Conservation (phyloP, 92 coral and sea anemone genomes). For the Parazoanthus swiftii region DNA sequence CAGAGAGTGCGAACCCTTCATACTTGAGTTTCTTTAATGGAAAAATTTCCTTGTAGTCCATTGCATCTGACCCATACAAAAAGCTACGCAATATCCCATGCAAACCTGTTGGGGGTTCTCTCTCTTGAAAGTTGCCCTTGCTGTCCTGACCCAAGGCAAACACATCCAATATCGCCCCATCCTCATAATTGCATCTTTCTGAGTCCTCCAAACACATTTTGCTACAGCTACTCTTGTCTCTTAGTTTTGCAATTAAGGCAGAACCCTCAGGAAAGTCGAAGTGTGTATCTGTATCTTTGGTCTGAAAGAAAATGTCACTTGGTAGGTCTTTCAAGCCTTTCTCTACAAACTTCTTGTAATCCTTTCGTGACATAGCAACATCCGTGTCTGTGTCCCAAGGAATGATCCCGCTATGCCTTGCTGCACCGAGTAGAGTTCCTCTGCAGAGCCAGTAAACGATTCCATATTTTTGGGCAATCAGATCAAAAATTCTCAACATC, state of each 20-base stretch:
- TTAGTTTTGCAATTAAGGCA: slow-evolving; percentile 61
- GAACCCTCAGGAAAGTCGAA: slow-evolving; percentile 39
- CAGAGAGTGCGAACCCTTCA: slow-evolving; percentile 69
- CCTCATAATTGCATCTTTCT: slow-evolving; percentile 65
- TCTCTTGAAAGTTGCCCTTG: slow-evolving; percentile 28
- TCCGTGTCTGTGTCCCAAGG: slow-evolving; percentile 85
- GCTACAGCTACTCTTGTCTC: slow-evolving; percentile 72
- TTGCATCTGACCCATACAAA: slow-evolving; percentile 27
- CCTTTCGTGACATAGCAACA: slow-evolving; percentile 58
- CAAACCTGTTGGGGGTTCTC: slow-evolving; percentile 5
- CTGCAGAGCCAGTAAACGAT: slow-evolving; percentile 63
- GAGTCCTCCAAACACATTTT: slow-evolving; percentile 48
- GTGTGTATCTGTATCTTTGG: slow-evolving; percentile 50
- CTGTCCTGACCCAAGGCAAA: slow-evolving; percentile 44
- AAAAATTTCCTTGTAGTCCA: slow-evolving; percentile 34
- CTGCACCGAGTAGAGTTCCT: slow-evolving; percentile 77
- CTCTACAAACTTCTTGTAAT: slow-evolving; percentile 63
- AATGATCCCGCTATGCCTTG: slow-evolving; percentile 71
- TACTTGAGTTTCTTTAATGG: slow-evolving; percentile 66
- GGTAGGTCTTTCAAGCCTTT: slow-evolving; percentile 61
- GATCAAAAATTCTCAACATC: slow-evolving; percentile 61
- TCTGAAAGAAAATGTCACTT: slow-evolving; percentile 69
- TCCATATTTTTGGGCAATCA: slow-evolving; percentile 62
- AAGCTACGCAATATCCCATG: slow-evolving; percentile 25
- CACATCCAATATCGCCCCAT: slow-evolving; percentile 68